These are phyloP conservation scores for Diabrotica balteata DNA, from an alignment of 2,888 invertebrate species.

Conservation along the genomic window DNA sequence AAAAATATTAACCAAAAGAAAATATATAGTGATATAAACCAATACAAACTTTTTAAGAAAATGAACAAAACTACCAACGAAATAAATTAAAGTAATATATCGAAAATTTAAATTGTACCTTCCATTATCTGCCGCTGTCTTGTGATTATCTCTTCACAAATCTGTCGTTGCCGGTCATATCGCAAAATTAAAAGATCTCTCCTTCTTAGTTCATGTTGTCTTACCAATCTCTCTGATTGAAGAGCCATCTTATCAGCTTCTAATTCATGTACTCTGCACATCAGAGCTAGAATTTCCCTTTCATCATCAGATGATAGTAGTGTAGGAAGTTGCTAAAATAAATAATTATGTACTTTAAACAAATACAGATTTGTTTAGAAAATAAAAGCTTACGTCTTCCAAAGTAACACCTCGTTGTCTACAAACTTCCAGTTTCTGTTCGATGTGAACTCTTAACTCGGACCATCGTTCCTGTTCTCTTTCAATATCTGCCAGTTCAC, in stretches of 20 bases:
- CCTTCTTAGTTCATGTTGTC: constrained; percentile 85
- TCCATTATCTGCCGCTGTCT: constrained; percentile 85
- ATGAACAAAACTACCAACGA: no score
- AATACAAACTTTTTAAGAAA: no score
- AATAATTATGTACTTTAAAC: neutral
- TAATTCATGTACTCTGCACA: constrained; percentile 91
- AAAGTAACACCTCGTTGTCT: constrained; percentile 79
- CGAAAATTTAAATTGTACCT: constrained; percentile 62
- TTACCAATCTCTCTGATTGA: constrained; percentile 84
- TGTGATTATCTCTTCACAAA: constrained; percentile 92
- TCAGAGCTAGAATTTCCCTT: constrained; percentile 83
- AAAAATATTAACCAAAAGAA: no score
- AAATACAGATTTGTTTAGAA: no score
- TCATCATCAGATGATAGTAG: constrained; percentile 88
- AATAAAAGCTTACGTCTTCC: constrained; percentile 74
- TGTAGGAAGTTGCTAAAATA: constrained; percentile 79
- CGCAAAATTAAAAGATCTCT: constrained; percentile 84
- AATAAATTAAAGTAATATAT: no score
- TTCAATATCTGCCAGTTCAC: constrained; percentile 82
- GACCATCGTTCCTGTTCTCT: constrained; percentile 85
- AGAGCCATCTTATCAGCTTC: constrained; percentile 94
- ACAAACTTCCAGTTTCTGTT: constrained; percentile 82
- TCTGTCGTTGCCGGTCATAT: constrained; percentile 82
- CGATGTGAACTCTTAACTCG: constrained; percentile 76
- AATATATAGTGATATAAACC: no score